phyloP scores from a whole-genome alignment of 2,113 vertebrate genomes.

The Oncorhynchus tshawytscha region DNA sequence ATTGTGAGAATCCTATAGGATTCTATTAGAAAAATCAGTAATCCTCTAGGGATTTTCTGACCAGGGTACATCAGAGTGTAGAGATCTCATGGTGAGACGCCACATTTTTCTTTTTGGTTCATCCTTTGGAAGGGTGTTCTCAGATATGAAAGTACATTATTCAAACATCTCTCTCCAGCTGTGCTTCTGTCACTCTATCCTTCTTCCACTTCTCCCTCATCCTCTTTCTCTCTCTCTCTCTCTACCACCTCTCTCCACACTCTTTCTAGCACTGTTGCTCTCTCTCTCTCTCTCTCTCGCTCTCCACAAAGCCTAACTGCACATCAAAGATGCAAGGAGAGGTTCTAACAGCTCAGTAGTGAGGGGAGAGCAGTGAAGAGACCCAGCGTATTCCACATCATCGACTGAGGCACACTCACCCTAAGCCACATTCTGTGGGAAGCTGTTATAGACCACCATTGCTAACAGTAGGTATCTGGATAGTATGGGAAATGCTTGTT shows the following conservation, averaged over 20 bases:
- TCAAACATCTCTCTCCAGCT: slow-evolving; percentile 14
- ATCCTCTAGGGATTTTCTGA: no score
- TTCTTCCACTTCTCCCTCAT: not conserved
- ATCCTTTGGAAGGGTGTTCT: slow-evolving; percentile 16
- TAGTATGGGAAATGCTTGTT: no score
- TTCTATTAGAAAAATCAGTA: no score
- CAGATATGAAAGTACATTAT: slow-evolving; percentile 43
- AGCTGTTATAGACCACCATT: no score
- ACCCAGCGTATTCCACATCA: slow-evolving; percentile 20
- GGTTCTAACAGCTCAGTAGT: slow-evolving; percentile 34
- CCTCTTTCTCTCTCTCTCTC: not conserved
- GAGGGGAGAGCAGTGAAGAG: slow-evolving; percentile 22
- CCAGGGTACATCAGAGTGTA: not conserved
- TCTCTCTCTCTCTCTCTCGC: slow-evolving; percentile 10
- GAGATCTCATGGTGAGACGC: not conserved
- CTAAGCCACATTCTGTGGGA: no score
- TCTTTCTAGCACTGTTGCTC: not conserved
- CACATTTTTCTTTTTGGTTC: not conserved
- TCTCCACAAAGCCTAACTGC: slow-evolving; percentile 39
- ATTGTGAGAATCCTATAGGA: no score
- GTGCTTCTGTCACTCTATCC: not conserved
- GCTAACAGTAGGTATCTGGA: no score
- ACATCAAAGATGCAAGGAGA: slow-evolving; percentile 45
- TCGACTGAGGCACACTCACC: slow-evolving; percentile 36
- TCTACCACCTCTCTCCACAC: not conserved